A percentile compares a stretch with the other conserved stretches of the same genome.
These are phyloP conservation scores for Pangasius sanitwongsei DNA, from an alignment of 2,797 vertebrate species.

Conservation along the genomic window DNA sequence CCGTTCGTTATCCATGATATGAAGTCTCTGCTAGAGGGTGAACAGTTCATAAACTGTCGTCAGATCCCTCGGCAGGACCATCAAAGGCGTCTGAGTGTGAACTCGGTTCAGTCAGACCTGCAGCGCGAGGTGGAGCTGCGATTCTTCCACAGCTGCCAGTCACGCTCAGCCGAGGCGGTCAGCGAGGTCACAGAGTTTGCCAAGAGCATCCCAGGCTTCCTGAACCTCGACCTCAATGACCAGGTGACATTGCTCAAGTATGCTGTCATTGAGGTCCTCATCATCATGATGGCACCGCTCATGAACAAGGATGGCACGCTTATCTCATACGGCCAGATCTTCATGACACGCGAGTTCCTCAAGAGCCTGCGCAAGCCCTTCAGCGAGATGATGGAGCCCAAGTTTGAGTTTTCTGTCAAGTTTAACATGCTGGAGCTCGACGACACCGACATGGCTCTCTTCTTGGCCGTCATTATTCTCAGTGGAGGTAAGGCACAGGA, in stretches of 20 bases:
- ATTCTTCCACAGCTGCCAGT: conserved; percentile 95
- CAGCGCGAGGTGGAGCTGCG: conserved; percentile 88
- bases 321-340: conserved; percentile 94
- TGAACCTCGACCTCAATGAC: conserved; percentile 92
- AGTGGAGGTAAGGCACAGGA: conserved; percentile 87
- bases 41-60: conserved; percentile 90
- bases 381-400: conserved; percentile 96
- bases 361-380: conserved; percentile 97
- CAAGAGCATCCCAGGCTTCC: conserved; percentile 96
- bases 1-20: conserved; percentile 98
- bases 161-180: conserved; percentile 92
- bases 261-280: conserved; percentile 94
- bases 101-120: conserved; percentile 68
- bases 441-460: conserved; percentile 96
- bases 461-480: conserved; percentile 97
- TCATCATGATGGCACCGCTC: conserved; percentile 93
- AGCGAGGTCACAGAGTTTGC: conserved; percentile 98
- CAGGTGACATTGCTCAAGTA: conserved; percentile 97
- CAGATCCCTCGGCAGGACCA: conserved; percentile 78
- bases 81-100: conserved; percentile 63
- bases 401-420: conserved; percentile 98
- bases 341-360: conserved; percentile 98
- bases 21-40: conserved; percentile 94
- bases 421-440: conserved; percentile 98
- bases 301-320: conserved; percentile 99